Conservation (phyloP, 2,113 vertebrate species). For the Microcebus jonahi region DNA sequence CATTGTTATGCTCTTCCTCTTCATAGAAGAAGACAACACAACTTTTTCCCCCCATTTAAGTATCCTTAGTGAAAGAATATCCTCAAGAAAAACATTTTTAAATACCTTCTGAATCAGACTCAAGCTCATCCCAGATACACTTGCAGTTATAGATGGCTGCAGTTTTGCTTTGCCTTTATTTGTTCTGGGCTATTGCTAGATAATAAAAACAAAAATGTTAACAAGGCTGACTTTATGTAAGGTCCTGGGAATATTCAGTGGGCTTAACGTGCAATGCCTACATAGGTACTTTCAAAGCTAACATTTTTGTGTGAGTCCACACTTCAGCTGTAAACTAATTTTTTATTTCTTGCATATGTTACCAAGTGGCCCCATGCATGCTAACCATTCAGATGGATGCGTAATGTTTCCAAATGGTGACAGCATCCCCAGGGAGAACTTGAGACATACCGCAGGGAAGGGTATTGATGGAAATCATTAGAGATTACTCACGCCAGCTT, state of each 20-base stretch:
- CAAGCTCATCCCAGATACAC: neutral
- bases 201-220: neutral
- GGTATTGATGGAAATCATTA: conserved; percentile 19
- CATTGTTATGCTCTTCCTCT: neutral
- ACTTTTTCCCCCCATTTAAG: neutral
- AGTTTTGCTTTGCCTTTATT: neutral
- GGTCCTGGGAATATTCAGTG: neutral
- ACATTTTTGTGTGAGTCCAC: neutral
- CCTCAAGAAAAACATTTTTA: neutral
- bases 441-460: neutral
- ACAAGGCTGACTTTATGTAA: neutral
- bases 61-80: neutral
- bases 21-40: neutral
- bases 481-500: neutral
- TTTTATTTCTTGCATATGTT: conserved; percentile 32
- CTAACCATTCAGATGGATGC: neutral
- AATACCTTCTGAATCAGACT: neutral
- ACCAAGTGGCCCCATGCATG: neutral
- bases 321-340: neutral
- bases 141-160: neutral
- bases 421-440: neutral
- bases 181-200: neutral
- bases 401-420: conserved; percentile 16
- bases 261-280: neutral
- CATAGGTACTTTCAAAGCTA: neutral